phyloP scores from a whole-genome alignment of 1,140 invertebrate species.

The Drosophila serrata region DNA sequence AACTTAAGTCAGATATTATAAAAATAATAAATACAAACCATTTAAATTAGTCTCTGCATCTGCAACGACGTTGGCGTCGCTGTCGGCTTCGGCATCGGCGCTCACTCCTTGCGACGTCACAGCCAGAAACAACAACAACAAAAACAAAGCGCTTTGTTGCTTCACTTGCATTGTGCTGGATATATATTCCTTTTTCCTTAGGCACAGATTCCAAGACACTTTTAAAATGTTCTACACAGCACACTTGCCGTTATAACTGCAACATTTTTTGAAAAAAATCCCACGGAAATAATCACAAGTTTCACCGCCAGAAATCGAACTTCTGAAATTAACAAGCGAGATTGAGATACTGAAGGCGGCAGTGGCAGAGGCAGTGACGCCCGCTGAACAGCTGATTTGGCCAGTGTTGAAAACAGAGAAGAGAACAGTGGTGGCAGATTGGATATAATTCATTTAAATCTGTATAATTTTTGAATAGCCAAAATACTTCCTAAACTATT shows the following conservation, averaged over 20 bases:
- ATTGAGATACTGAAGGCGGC: conserved; percentile 10
- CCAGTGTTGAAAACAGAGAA: too few species aligned
- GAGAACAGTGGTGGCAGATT: too few species aligned
- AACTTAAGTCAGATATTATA: neutral
- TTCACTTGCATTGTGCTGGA: conserved; percentile 38
- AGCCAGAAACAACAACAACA: conserved; percentile 53
- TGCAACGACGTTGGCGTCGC: conserved; percentile 32
- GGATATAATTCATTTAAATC: too few species aligned
- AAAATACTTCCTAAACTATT: too few species aligned
- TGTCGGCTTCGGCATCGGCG: conserved; percentile 14
- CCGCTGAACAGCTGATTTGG: conserved; percentile 5
- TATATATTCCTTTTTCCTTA: neutral
- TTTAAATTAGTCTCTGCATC: conserved; percentile 53
- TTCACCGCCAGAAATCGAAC: conserved; percentile 11
- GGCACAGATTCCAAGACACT: conserved; percentile 3
- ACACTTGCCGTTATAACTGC: conserved; percentile 28
- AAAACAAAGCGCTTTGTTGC: conserved; percentile 48
- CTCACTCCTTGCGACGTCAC: conserved; percentile 59
- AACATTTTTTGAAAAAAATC: conserved; percentile 12
- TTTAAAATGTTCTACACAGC: neutral
- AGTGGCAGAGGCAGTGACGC: neutral
- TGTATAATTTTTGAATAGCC: too few species aligned
- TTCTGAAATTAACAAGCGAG: neutral
- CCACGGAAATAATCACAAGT: neutral
- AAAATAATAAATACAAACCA: conserved; percentile 49